phyloP scores from a whole-genome alignment of 2,888 invertebrate species.

The Harpagoxenus sublaevis region DNA sequence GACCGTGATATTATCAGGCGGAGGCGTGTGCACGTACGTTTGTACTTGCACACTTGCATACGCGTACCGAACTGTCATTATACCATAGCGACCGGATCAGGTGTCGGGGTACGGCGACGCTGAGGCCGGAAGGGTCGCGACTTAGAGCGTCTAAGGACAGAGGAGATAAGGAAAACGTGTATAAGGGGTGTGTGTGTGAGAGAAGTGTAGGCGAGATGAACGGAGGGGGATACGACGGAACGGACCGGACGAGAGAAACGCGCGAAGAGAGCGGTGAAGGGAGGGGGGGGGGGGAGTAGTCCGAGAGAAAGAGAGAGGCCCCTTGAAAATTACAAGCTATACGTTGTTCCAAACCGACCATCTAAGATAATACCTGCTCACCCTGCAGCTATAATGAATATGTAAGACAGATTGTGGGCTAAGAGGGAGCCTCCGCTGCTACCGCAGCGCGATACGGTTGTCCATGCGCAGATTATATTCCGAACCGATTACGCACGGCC shows the following conservation, averaged over 20 bases:
- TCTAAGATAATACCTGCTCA: conserved; percentile 86
- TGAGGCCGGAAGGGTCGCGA: conserved; percentile 38
- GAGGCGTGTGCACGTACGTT: conserved; percentile 61
- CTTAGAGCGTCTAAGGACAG: neutral
- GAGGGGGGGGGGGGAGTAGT: conserved; percentile 37
- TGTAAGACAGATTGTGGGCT: conserved; percentile 86
- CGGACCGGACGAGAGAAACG: conserved; percentile 8
- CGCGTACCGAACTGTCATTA: conserved; percentile 76
- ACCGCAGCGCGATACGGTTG: conserved; percentile 86
- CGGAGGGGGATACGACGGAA: neutral
- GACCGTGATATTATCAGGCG: conserved; percentile 73
- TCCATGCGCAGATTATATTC: conserved; percentile 84
- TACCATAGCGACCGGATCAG: conserved; percentile 56
- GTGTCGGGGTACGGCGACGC: conserved; percentile 21
- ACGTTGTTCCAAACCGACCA: conserved; percentile 85
- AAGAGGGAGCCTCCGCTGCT: conserved; percentile 85
- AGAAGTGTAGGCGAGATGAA: conserved; percentile 56
- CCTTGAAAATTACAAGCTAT: conserved; percentile 86
- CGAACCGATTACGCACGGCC: conserved; percentile 76
- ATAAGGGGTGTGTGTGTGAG: conserved; percentile 10
- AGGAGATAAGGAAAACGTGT: conserved; percentile 8
- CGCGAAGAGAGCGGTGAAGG: neutral
- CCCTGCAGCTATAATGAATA: conserved; percentile 86
- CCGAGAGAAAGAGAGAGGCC: conserved; percentile 69
- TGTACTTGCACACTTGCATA: conserved; percentile 59